These are phyloP conservation scores for Nymphicus hollandicus DNA, from an alignment of 2,113 vertebrate genomes.

Conservation along the genomic window DNA sequence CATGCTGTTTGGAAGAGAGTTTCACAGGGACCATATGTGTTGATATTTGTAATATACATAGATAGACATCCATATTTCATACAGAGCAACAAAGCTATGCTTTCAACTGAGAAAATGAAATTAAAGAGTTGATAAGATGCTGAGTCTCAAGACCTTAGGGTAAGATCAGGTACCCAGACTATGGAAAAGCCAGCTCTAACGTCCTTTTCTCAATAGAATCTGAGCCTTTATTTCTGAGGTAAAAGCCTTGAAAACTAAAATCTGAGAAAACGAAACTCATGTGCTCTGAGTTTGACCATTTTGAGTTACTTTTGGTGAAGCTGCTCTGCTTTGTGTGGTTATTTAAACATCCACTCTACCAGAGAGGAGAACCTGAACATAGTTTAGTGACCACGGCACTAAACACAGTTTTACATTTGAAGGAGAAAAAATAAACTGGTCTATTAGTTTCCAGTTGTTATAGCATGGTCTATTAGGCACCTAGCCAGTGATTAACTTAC, in stretches of 20 bases:
- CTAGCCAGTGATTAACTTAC: neutral
- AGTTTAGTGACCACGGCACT: neutral
- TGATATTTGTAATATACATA: neutral
- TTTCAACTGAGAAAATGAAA: neutral
- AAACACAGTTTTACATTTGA: neutral
- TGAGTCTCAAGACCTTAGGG: neutral
- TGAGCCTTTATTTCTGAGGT: neutral
- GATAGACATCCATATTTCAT: too few species aligned
- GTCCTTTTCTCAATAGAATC: neutral
- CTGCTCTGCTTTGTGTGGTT: neutral
- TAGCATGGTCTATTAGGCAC: fast-evolving
- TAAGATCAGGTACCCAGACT: neutral
- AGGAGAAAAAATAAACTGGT: neutral
- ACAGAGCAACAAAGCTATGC: neutral
- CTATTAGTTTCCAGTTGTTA: neutral
- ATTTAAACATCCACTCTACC: neutral
- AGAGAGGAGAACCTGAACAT: neutral
- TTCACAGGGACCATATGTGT: neutral
- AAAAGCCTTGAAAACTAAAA: neutral
- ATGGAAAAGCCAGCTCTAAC: neutral
- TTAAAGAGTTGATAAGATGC: fast-evolving
- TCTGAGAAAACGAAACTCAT: neutral
- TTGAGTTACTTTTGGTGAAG: neutral
- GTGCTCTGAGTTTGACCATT: neutral
- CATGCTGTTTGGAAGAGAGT: neutral